Base-by-base conservation (phyloP, 2,888 invertebrate genomes). In the Creontiades dilutus region DNA sequence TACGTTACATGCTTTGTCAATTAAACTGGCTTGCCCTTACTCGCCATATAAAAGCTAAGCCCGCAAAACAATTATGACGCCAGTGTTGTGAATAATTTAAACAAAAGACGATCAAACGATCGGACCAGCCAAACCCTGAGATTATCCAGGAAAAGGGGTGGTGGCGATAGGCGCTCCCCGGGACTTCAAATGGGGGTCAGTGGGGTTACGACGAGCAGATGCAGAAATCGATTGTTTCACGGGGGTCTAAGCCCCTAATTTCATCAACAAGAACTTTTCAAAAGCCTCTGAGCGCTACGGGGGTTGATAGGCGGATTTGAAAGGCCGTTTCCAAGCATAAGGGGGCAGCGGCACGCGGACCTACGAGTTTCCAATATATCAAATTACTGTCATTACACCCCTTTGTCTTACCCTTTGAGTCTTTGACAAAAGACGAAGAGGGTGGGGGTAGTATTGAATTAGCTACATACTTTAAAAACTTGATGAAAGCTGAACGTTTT, bases 201-300 rank as follows among this genome's bases (percentile, higher is more conserved):
- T 61, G 61, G 61, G 61, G 61, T 61, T 61, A 16, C 16, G n/a
- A n/a, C 61, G 61, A 61, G 61, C 61, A 61, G 61, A 61, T 61
- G 61, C 19, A n/a, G 61, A 61, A n/a, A 61, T 61, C 61, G 19
- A 61, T 61, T 61, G 61, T 61, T 61, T 61, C 61, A 61, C 61
- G 61, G 19, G 19, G 61, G 9, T n/a, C n/a, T 61, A 61, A 61
- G 19, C 61, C 61, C 61, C 61, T 61, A 61, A 61, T 61, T 61
- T 61, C 61, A 61, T 61, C 61, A 61, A 61, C n/a, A 61, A 61
- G 16, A 61, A 16, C 19, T 61, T 19, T 19, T 19, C 16, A 19
- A 61, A 61, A 61, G 19, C 14, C 61, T 61, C 61, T 61, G 19
- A 16, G 9, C 61, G 19, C 52, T 13, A 16, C 52, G 11, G 52